Percentiles rank a stretch among this genome's conserved stretches.
These are phyloP conservation scores for Halocynthia roretzi DNA, from an alignment of 23 tunicate genomes.

Conservation along the genomic window DNA sequence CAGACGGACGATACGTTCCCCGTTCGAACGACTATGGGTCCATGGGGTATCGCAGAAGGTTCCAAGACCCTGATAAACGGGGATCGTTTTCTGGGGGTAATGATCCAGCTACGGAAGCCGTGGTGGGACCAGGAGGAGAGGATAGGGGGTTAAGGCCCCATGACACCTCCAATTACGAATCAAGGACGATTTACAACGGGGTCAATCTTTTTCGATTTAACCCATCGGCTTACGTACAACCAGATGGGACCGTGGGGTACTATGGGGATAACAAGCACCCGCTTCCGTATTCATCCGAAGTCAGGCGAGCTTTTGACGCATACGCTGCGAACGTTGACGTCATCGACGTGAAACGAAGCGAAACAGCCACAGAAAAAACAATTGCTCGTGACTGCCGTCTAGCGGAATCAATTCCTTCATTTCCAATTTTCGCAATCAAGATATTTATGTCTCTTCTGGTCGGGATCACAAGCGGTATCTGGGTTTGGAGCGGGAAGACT, in stretches of 20 bases:
- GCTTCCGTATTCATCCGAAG: not conserved
- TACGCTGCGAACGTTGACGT: not conserved
- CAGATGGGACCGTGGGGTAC: not conserved
- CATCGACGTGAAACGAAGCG: not conserved
- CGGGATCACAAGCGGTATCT: conserved; percentile 67
- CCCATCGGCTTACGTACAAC: no score
- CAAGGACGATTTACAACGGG: no score
- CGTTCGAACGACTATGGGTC: no score
- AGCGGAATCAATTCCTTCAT: conserved; percentile 40
- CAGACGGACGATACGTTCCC: not conserved
- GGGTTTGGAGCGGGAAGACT: conserved; percentile 78
- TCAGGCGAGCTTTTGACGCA: not conserved
- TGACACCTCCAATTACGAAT: no score
- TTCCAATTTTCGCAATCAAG: conserved; percentile 44
- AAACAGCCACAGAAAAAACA: not conserved
- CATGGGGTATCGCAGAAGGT: no score
- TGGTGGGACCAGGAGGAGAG: no score
- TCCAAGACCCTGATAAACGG: no score
- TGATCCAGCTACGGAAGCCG: no score
- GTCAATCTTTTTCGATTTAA: no score
- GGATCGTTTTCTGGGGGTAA: no score
- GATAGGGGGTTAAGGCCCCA: no score
- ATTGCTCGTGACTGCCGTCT: conserved; percentile 33
- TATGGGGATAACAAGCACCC: not conserved
- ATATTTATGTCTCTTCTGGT: conserved; percentile 61